A percentile compares a stretch with the other conserved stretches of the same genome.
Evolutionary conservation across 2,888 invertebrate genomes (phyloP).

Genomic region (Rotaria sp.): DNA sequence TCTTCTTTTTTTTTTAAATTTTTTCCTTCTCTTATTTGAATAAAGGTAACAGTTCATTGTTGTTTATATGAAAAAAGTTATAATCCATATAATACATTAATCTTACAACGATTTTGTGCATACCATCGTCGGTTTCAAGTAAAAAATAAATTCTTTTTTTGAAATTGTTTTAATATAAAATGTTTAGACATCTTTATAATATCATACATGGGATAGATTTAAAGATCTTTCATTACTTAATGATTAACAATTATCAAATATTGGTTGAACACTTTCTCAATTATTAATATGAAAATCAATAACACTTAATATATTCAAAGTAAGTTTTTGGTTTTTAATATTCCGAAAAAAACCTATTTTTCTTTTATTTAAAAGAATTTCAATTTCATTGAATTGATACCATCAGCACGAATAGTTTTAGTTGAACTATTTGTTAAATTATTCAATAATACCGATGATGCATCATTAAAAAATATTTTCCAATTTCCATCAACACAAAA

Average conservation of each 20-base stretch:
- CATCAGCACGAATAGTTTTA: not conserved
- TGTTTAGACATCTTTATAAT: slow-evolving; percentile 74
- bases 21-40: not conserved
- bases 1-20: not conserved
- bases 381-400: slow-evolving; percentile 17
- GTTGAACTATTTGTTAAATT: not conserved
- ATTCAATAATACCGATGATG: not conserved
- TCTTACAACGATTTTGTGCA: slow-evolving; percentile 71
- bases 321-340: too few relatives aligned
- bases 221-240: slow-evolving; percentile 68
- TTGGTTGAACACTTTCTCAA: slow-evolving; percentile 56
- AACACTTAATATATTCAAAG: not conserved
- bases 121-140: slow-evolving; percentile 76
- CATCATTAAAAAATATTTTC: not conserved
- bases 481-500: slow-evolving; percentile 8
- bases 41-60: slow-evolving; percentile 46
- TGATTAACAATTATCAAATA: slow-evolving; percentile 64
- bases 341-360: too few relatives aligned
- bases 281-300: not conserved
- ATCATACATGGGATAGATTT: slow-evolving; percentile 80
- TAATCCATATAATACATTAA: slow-evolving; percentile 80
- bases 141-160: slow-evolving; percentile 43
- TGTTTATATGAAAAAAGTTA: slow-evolving; percentile 67
- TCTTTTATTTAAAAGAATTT: not conserved
- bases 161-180: not conserved